Percentiles rank a stretch among this genome's conserved stretches.
phyloP scores from a whole-genome alignment of 2,113 vertebrate species.

The Xyliphius kryptos region DNA sequence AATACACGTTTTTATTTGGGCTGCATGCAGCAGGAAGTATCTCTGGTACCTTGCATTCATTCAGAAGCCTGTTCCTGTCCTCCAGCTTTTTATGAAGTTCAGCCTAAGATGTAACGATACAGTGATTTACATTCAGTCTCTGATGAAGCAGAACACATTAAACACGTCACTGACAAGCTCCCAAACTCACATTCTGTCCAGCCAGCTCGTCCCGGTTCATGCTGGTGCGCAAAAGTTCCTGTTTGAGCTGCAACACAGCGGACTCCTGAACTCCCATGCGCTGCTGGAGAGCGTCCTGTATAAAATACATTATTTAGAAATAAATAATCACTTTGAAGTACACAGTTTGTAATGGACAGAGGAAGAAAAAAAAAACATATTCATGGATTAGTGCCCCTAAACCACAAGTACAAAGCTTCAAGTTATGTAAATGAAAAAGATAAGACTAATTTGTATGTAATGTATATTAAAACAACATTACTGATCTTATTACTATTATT shows the following conservation, averaged over 20 bases:
- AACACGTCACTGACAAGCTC: neutral
- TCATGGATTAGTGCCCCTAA: no score
- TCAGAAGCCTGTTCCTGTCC: conserved; percentile 77
- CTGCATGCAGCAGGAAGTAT: neutral
- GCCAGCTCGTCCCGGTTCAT: conserved; percentile 86
- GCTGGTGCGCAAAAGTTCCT: conserved; percentile 81
- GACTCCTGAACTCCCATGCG: conserved; percentile 82
- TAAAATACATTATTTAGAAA: no score
- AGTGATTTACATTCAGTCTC: neutral
- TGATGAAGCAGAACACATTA: neutral
- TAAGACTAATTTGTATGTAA: no score
- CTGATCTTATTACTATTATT: no score
- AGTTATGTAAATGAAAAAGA: no score
- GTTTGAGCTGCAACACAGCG: conserved; percentile 88
- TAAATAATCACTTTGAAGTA: no score
- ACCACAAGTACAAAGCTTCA: no score
- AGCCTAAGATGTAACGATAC: conserved; percentile 56
- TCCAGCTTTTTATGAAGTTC: conserved; percentile 92
- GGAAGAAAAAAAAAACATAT: no score
- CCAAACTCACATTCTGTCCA: conserved; percentile 79
- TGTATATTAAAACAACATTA: no score
- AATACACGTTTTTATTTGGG: no score
- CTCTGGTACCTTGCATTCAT: conserved; percentile 76
- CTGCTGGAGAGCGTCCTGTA: conserved; percentile 90
- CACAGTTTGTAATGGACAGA: no score